Conservation (phyloP, 2,797 vertebrate species). For the Octomys mimax region DNA sequence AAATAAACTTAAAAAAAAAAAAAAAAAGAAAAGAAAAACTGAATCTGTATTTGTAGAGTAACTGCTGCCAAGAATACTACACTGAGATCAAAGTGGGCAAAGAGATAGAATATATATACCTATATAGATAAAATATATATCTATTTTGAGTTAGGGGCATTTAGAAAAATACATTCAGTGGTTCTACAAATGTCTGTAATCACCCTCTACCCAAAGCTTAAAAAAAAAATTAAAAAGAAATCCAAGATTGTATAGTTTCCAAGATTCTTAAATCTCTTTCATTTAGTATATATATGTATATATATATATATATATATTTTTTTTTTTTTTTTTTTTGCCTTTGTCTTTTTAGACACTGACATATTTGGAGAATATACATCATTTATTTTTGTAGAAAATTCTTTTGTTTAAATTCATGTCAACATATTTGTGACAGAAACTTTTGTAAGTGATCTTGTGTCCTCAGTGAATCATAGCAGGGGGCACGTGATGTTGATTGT, state of each 20-base stretch:
- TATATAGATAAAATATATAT: not conserved
- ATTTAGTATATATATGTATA: too few relatives aligned
- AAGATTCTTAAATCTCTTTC: not conserved
- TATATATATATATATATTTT: too few relatives aligned
- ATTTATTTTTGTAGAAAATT: not conserved
- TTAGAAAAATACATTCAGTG: constrained; percentile 9
- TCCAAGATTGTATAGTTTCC: not conserved
- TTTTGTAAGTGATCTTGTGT: not conserved
- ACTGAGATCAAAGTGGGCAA: not conserved
- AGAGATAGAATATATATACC: not conserved
- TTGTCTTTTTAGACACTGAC: not conserved
- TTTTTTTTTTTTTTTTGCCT: not conserved
- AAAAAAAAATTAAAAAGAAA: not conserved
- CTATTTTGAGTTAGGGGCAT: constrained; percentile 41
- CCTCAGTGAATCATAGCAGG: not conserved
- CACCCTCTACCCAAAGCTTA: not conserved
- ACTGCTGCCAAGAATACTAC: not conserved
- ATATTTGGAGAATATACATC: not conserved
- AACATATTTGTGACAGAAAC: constrained; percentile 26
- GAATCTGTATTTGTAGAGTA: not conserved
- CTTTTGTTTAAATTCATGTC: constrained; percentile 39
- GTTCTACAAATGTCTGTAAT: not conserved
- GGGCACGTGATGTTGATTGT: not conserved
- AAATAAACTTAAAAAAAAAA: too few relatives aligned
- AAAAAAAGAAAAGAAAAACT: too few relatives aligned